A percentile compares a stretch with the other conserved stretches of the same genome.
Evolutionary conservation across 2,888 invertebrate species (phyloP).

Genomic region (Calameuta pallipes): DNA sequence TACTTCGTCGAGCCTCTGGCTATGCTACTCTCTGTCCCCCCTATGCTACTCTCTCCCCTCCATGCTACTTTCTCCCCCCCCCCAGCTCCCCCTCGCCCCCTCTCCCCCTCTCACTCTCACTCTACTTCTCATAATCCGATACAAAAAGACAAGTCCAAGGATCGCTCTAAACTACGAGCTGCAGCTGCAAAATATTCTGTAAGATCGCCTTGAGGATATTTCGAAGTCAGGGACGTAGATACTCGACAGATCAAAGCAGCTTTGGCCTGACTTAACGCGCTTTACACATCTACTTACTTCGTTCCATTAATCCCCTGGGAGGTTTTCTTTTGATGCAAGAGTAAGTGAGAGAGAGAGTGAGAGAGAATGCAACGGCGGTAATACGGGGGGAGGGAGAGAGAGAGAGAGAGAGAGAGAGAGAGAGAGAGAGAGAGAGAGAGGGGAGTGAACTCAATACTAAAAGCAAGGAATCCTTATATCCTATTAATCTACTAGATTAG

Average conservation of each 20-base stretch:
- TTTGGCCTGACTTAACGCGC: slow-evolving; percentile 41
- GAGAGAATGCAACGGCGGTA: background rate
- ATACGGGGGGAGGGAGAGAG: background rate
- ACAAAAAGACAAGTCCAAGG: too few relatives aligned
- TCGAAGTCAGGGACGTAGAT: slow-evolving; percentile 23
- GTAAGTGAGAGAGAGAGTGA: background rate
- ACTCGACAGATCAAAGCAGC: slow-evolving; percentile 43
- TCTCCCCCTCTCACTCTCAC: background rate
- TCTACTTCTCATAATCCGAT: background rate
- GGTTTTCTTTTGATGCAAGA: slow-evolving; percentile 14
- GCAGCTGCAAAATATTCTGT: too few relatives aligned
- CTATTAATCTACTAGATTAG: too few relatives aligned
- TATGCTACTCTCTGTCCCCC: background rate
- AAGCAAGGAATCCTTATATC: too few relatives aligned
- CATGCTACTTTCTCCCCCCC: background rate
- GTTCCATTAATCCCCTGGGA: slow-evolving; percentile 32
- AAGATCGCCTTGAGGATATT: too few relatives aligned
- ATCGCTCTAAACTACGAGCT: too few relatives aligned
- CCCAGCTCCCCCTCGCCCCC: too few relatives aligned
- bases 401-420: background rate
- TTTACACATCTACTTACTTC: slow-evolving; percentile 33
- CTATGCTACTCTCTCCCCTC: background rate
- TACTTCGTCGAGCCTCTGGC: background rate
- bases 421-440: background rate
- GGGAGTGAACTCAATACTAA: background rate